Conservation (phyloP, 2,888 invertebrate species). For the Hirudinaria manillensis region DNA sequence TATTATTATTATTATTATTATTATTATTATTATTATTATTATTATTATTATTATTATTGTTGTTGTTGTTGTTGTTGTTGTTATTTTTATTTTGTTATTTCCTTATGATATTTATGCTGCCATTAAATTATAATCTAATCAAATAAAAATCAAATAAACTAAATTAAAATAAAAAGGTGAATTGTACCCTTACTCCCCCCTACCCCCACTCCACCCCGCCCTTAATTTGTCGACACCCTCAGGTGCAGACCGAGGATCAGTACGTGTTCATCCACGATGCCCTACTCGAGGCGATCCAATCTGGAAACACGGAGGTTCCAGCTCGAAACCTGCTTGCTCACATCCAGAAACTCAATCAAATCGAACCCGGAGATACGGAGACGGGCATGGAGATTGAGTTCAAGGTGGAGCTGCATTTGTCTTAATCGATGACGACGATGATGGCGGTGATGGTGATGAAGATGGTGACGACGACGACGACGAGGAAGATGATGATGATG, state of each 20-base stretch:
- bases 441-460: conserved; percentile 28
- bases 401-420: conserved; percentile 43
- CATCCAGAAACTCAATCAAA: conserved; percentile 86
- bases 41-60: conserved; percentile 16
- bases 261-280: conserved; percentile 99
- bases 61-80: too few relatives aligned
- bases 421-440: conserved; percentile 16
- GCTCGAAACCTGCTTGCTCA: conserved; percentile 88
- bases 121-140: too few relatives aligned
- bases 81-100: too few relatives aligned
- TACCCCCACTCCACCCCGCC: background rate
- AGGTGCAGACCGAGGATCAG: conserved; percentile 87
- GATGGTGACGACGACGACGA: conserved; percentile 28
- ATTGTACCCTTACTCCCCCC: background rate
- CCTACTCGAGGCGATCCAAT: conserved; percentile 87
- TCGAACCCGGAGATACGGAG: conserved; percentile 55
- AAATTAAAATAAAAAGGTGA: too few relatives aligned
- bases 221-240: background rate
- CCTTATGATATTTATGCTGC: too few relatives aligned
- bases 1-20: background rate
- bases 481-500: conserved; percentile 30
- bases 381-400: conserved; percentile 53
- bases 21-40: background rate
- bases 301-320: conserved; percentile 91
- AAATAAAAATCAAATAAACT: too few relatives aligned